Conservation (phyloP, 2,113 vertebrate genomes). For the Eonycteris spelaea region DNA sequence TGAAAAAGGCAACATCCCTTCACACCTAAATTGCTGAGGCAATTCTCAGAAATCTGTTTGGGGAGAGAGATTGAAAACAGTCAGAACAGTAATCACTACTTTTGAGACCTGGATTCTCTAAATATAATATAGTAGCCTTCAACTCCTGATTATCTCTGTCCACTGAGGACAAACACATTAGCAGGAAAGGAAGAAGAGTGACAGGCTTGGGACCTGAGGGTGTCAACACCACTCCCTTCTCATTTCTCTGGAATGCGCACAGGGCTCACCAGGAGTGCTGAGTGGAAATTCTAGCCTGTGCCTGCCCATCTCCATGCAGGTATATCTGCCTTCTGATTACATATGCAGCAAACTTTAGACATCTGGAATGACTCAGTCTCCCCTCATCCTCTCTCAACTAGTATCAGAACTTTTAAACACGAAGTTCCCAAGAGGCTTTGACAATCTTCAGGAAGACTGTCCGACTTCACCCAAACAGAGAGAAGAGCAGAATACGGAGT, state of each 20-base stretch:
- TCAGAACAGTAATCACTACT: background rate
- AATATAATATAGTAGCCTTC: background rate
- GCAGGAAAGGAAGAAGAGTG: background rate
- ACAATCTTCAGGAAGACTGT: background rate
- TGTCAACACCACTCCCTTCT: background rate
- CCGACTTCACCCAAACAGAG: background rate
- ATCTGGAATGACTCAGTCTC: background rate
- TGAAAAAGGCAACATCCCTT: background rate
- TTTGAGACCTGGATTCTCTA: constrained; percentile 14
- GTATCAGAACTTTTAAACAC: background rate
- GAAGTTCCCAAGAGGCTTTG: background rate
- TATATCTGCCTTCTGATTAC: background rate
- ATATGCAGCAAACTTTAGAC: background rate
- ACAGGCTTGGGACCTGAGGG: background rate
- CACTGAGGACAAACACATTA: background rate
- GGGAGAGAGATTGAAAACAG: background rate
- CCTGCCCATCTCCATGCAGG: background rate
- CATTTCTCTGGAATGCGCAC: background rate
- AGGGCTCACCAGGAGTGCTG: fast-evolving
- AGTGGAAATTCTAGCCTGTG: background rate
- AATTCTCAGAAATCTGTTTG: constrained; percentile 22
- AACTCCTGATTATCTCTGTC: background rate
- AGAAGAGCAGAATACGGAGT: background rate
- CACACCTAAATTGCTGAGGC: background rate
- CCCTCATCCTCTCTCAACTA: background rate